Percentiles rank a stretch among this genome's conserved stretches.
These are phyloP conservation scores for Ciona savignyi DNA, from an alignment of 23 tunicate genomes.

Conservation along the genomic window DNA sequence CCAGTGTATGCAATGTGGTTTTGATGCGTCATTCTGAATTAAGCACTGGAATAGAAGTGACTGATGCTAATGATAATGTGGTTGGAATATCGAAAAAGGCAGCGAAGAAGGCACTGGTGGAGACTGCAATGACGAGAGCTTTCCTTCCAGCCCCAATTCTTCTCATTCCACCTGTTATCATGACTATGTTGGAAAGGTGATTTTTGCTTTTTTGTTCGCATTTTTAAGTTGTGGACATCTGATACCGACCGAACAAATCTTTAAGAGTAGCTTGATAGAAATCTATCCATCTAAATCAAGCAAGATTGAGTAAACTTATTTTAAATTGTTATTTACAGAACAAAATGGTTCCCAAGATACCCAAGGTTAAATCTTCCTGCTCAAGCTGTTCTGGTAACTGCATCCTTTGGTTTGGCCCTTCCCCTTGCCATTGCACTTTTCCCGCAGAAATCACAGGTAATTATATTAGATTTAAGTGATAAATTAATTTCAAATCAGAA, in stretches of 20 bases:
- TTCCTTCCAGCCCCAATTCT: too few relatives aligned
- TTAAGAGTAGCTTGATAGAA: too few relatives aligned
- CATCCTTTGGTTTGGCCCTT: constrained; percentile 63
- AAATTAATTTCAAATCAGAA: too few relatives aligned
- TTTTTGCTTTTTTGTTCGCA: too few relatives aligned
- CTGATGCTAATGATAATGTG: constrained; percentile 51
- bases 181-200: constrained; percentile 71
- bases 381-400: constrained; percentile 43
- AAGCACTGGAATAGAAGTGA: constrained; percentile 85
- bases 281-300: too few relatives aligned
- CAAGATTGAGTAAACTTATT: neutral
- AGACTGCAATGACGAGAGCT: too few relatives aligned
- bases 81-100: constrained; percentile 83
- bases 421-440: too few relatives aligned
- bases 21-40: constrained; percentile 80
- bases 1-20: constrained; percentile 77
- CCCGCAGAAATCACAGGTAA: constrained; percentile 76
- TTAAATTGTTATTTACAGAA: constrained; percentile 18
- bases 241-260: too few relatives aligned
- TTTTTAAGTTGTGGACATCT: too few relatives aligned
- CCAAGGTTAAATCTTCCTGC: constrained; percentile 43
- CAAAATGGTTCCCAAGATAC: constrained; percentile 32
- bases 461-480: too few relatives aligned
- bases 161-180: too few relatives aligned
- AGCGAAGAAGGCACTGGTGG: constrained; percentile 84